Percentiles rank a stretch among this genome's conserved stretches.
phyloP scores from a whole-genome alignment of 2,113 vertebrate genomes.

The Dicerorhinus sumatrensis region DNA sequence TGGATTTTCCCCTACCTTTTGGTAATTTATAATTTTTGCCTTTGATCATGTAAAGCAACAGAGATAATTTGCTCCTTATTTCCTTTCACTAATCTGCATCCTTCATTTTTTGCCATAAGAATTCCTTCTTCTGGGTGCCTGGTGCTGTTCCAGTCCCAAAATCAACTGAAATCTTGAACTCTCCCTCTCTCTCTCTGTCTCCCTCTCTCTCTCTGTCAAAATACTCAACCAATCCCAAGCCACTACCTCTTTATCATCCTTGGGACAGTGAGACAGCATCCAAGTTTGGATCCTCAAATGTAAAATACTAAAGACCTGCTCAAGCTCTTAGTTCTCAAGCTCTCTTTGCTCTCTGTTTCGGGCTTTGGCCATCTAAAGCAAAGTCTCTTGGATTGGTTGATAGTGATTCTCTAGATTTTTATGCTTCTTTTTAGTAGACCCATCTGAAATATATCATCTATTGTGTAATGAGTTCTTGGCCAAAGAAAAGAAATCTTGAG shows the following conservation, averaged over 20 bases:
- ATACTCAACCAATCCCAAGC: not conserved
- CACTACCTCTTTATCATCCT: not conserved
- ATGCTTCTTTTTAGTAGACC: not conserved
- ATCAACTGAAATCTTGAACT: not conserved
- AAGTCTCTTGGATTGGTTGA: not conserved
- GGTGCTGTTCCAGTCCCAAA: not conserved
- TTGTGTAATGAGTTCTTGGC: not conserved
- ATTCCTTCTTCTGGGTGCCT: not conserved
- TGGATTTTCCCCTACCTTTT: not conserved
- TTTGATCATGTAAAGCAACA: not conserved
- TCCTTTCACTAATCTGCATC: not conserved
- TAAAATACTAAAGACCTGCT: not conserved
- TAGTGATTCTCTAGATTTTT: conserved; percentile 12
- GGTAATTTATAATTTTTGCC: not conserved
- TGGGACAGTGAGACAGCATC: not conserved
- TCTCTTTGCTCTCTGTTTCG: not conserved
- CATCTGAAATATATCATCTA: not conserved
- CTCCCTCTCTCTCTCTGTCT: not conserved
- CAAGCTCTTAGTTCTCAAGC: not conserved
- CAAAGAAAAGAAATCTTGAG: not conserved
- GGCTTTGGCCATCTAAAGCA: not conserved
- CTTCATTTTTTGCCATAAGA: not conserved
- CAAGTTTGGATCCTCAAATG: not conserved
- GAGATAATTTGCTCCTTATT: not conserved
- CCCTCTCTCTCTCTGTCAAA: not conserved